A percentile compares a stretch with the other conserved stretches of the same genome.
These are phyloP conservation scores for Dolichoris vasculosae DNA, from an alignment of 1,140 invertebrate genomes.

Conservation along the genomic window DNA sequence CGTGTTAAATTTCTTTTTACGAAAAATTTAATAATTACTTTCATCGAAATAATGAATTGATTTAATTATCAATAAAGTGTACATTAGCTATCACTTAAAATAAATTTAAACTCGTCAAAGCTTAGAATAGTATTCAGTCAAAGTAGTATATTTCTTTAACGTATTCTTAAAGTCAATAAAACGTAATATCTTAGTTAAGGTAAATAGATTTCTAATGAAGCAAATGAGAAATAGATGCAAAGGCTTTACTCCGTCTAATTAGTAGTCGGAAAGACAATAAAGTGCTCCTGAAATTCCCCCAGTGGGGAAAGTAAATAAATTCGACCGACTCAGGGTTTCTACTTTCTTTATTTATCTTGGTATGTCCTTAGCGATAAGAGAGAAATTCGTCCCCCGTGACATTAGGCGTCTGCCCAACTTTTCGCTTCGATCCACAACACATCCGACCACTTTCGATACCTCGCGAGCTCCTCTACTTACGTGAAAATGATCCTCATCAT, in stretches of 20 bases:
- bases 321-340: background rate
- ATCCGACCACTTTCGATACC: slow-evolving; percentile 37
- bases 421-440: background rate
- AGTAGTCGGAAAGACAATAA: background rate
- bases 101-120: too few relatives aligned
- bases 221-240: background rate
- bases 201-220: background rate
- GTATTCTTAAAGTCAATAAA: too few relatives aligned
- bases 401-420: background rate
- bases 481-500: slow-evolving; percentile 81
- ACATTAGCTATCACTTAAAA: too few relatives aligned
- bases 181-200: too few relatives aligned
- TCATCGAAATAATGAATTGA: too few relatives aligned
- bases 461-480: slow-evolving; percentile 71
- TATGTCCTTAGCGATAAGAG: background rate
- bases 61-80: too few relatives aligned
- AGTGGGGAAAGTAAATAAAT: background rate
- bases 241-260: background rate
- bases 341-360: slow-evolving; percentile 16
- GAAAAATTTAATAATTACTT: too few relatives aligned
- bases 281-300: background rate
- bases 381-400: background rate
- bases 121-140: too few relatives aligned
- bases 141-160: too few relatives aligned
- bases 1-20: too few relatives aligned